phyloP scores from a whole-genome alignment of 2,797 vertebrate genomes.

The Coracias cyanogaster region DNA sequence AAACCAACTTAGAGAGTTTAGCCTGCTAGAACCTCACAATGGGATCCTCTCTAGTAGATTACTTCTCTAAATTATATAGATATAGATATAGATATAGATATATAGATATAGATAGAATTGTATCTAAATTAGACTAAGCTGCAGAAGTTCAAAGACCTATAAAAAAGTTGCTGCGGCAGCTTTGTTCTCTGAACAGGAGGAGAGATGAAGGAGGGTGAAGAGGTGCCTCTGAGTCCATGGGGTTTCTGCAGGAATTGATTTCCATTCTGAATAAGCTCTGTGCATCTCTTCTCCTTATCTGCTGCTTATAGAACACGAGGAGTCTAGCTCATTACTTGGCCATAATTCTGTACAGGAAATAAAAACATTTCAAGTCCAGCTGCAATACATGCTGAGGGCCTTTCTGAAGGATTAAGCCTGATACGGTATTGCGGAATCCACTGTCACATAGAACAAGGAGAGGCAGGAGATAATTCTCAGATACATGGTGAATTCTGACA shows the following conservation, averaged over 20 bases:
- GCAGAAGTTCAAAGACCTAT: background rate
- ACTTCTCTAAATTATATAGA: background rate
- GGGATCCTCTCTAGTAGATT: background rate
- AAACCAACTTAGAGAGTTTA: background rate
- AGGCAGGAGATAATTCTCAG: background rate
- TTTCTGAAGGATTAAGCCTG: background rate
- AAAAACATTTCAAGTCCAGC: background rate
- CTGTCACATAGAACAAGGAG: rapidly evolving
- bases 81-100: background rate
- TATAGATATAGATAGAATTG: background rate
- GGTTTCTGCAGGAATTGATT: background rate
- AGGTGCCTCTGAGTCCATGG: background rate
- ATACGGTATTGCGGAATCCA: background rate
- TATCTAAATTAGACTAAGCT: background rate
- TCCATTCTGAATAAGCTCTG: background rate
- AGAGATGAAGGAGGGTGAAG: background rate
- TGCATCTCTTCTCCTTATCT: background rate
- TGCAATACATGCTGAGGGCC: background rate
- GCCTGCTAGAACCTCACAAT: background rate
- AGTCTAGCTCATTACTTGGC: background rate
- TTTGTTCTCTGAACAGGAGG: background rate
- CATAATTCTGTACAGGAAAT: background rate
- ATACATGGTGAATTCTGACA: background rate
- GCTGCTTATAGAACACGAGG: rapidly evolving
- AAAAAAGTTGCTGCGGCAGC: background rate